phyloP scores from a whole-genome alignment of 2,797 vertebrate genomes.

The Crax fasciolata region DNA sequence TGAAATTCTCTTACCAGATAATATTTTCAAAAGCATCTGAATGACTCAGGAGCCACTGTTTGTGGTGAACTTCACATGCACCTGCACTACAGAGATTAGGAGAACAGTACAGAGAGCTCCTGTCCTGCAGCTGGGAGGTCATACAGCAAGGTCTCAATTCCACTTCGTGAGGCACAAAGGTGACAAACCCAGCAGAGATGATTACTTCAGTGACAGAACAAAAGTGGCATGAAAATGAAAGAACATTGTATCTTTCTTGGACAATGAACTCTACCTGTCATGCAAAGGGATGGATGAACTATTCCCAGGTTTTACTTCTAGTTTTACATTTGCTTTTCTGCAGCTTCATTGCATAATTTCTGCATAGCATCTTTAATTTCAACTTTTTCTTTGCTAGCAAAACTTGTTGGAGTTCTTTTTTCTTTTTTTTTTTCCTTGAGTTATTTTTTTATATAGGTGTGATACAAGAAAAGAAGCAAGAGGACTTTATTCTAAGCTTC shows the following conservation, averaged over 20 bases:
- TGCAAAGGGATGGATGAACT: neutral
- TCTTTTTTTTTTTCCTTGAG: neutral
- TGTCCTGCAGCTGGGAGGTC: neutral
- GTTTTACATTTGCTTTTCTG: neutral
- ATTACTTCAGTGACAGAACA: neutral
- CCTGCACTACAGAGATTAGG: neutral
- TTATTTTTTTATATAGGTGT: neutral
- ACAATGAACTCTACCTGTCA: neutral
- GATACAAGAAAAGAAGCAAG: neutral
- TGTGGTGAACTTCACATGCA: neutral
- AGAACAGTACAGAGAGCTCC: neutral
- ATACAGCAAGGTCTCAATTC: neutral
- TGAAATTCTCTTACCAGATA: conserved; percentile 1
- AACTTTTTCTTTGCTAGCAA: neutral
- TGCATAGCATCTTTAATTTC: neutral
- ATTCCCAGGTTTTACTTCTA: neutral
- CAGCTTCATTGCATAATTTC: neutral
- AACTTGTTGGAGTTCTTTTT: neutral
- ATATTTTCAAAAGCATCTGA: neutral
- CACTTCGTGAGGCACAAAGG: neutral
- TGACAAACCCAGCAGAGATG: neutral
- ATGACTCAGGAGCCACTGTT: neutral
- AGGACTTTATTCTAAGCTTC: neutral
- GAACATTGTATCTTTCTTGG: neutral
- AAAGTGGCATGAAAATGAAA: neutral